Evolutionary conservation across 2,797 vertebrate genomes (phyloP).

Genomic region (Australoheros facetus): DNA sequence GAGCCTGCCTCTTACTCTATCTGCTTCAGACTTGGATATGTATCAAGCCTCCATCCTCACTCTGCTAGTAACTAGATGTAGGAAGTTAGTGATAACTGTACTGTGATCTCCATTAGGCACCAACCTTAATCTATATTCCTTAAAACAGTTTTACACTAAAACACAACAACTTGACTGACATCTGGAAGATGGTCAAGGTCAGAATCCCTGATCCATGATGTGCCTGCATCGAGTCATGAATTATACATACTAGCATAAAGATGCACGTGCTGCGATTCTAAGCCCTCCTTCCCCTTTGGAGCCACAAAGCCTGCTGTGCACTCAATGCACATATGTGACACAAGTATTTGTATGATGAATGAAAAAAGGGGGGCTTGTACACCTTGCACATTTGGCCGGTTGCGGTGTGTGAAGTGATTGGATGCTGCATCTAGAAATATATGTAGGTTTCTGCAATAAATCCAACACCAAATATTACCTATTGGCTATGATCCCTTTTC

Average conservation of each 20-base stretch:
- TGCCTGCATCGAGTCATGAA: not conserved
- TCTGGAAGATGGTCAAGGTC: not conserved
- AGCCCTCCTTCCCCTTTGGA: not conserved
- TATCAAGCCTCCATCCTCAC: slow-evolving; percentile 23
- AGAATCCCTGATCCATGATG: not conserved
- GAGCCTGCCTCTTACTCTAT: slow-evolving; percentile 72
- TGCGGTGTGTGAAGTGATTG: not conserved
- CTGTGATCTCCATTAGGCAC: not conserved
- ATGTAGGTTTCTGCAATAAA: too few relatives aligned
- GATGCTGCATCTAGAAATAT: not conserved
- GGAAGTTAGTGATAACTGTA: not conserved
- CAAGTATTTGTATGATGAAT: not conserved
- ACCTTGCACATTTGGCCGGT: too few relatives aligned
- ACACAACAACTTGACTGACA: not conserved
- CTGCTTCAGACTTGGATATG: slow-evolving; percentile 63
- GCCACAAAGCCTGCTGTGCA: not conserved
- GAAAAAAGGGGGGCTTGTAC: not conserved
- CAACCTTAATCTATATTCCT: not conserved
- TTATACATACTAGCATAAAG: not conserved
- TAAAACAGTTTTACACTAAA: not conserved
- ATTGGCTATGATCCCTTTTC: not conserved
- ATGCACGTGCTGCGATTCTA: not conserved
- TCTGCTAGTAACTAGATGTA: slow-evolving; percentile 41
- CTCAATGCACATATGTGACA: not conserved
- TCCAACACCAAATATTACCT: not conserved